phyloP scores from a whole-genome alignment of 2,797 vertebrate species.

The Pantherophis alleghaniensis region DNA sequence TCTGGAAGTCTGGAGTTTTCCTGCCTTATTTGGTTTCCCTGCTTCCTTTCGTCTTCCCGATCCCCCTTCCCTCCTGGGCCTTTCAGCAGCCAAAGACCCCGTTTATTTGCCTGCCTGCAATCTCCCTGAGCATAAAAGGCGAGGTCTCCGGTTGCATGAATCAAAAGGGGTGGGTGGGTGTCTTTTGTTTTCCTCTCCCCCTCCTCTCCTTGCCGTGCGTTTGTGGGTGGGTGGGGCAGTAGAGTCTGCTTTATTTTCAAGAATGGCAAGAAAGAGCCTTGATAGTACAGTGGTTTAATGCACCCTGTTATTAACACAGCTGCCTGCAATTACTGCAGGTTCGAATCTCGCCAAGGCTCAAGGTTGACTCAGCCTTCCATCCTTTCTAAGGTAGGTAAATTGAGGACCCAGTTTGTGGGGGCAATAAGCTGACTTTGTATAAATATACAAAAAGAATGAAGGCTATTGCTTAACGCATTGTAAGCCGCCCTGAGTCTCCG shows the following conservation, averaged over 20 bases:
- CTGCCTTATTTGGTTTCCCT: not conserved
- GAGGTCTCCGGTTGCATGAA: not conserved
- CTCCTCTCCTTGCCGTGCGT: not conserved
- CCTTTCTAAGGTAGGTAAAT: too few species aligned
- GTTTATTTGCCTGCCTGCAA: not conserved
- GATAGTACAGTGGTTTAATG: too few species aligned
- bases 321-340: too few species aligned
- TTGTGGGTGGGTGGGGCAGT: constrained; percentile 39
- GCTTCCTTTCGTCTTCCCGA: not conserved
- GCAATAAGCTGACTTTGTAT: too few species aligned
- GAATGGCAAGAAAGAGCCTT: constrained; percentile 53
- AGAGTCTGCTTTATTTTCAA: constrained; percentile 33
- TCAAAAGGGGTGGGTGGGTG: not conserved
- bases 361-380: too few species aligned
- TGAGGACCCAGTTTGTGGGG: too few species aligned
- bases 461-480: too few species aligned
- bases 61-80: not conserved
- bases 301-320: too few species aligned
- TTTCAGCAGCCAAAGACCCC: not conserved
- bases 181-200: not conserved
- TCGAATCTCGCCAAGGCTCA: too few species aligned
- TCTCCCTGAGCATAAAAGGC: not conserved
- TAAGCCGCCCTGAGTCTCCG: too few species aligned
- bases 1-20: not conserved
- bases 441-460: too few species aligned